phyloP scores from a whole-genome alignment of 2,888 invertebrate species.

The Agrilus mali region DNA sequence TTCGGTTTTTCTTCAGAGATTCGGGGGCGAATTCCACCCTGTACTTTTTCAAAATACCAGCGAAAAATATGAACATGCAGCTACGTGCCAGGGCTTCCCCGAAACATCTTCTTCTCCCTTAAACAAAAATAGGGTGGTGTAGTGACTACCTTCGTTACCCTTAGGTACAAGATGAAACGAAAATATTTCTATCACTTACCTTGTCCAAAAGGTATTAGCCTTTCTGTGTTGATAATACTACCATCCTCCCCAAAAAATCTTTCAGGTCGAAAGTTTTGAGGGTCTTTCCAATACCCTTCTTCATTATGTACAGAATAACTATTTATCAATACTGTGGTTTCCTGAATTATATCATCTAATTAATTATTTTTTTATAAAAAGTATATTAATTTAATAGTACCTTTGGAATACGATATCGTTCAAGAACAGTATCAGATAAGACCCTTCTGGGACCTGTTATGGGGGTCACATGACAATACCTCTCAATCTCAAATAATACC shows the following conservation, averaged over 20 bases:
- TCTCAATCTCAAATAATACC: slow-evolving; percentile 38
- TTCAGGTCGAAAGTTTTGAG: slow-evolving; percentile 49
- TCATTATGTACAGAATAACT: slow-evolving; percentile 43
- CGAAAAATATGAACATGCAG: slow-evolving; percentile 48
- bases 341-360: slow-evolving; percentile 15
- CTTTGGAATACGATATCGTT: slow-evolving; percentile 37
- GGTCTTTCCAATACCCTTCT: slow-evolving; percentile 44
- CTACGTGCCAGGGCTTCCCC: slow-evolving; percentile 50
- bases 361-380: neutral
- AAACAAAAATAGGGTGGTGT: slow-evolving; percentile 12
- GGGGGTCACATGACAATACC: slow-evolving; percentile 36
- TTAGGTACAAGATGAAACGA: too few species aligned
- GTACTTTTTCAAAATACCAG: slow-evolving; percentile 47
- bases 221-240: slow-evolving; percentile 22
- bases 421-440: slow-evolving; percentile 38
- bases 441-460: slow-evolving; percentile 39
- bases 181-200: slow-evolving; percentile 23
- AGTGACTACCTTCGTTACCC: neutral
- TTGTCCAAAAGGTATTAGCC: slow-evolving; percentile 31
- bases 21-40: slow-evolving; percentile 36
- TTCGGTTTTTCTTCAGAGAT: slow-evolving; percentile 25
- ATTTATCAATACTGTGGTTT: slow-evolving; percentile 27
- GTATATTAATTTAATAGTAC: too few species aligned
- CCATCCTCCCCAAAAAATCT: slow-evolving; percentile 40
- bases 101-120: slow-evolving; percentile 51